A percentile compares a stretch with the other conserved stretches of the same genome.
These are phyloP conservation scores for Virgularia gustaviana DNA, from an alignment of 92 coral and sea anemone genomes.

Conservation along the genomic window DNA sequence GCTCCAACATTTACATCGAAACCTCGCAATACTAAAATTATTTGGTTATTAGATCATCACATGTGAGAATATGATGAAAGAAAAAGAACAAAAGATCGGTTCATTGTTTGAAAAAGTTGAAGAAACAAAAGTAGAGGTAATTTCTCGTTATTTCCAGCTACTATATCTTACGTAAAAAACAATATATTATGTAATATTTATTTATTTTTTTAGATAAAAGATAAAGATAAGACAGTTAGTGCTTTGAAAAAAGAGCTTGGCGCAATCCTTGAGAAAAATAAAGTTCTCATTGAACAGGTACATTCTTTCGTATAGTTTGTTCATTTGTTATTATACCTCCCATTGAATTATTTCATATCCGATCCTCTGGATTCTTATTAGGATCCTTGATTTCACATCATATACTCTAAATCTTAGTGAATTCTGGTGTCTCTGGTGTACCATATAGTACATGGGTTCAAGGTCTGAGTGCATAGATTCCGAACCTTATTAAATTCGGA, in stretches of 20 bases:
- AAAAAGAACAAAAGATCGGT: slow-evolving; percentile 81
- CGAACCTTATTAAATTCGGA: no score
- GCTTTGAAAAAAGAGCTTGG: slow-evolving; percentile 91
- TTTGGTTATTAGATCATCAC: slow-evolving; percentile 86
- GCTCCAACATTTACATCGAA: no score
- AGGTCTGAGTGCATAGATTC: no score
- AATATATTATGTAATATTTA: background rate
- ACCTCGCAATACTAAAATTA: no score
- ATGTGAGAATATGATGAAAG: slow-evolving; percentile 85
- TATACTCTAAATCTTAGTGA: no score
- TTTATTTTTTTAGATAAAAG: slow-evolving; percentile 61
- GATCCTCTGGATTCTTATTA: background rate
- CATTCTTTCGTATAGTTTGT: no score
- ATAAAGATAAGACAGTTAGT: slow-evolving; percentile 79
- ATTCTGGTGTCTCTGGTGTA: no score
- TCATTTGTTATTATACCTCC: background rate
- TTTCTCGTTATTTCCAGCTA: background rate
- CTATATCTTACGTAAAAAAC: background rate
- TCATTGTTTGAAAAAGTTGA: slow-evolving; percentile 74
- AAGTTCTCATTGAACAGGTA: slow-evolving; percentile 81
- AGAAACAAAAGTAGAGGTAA: slow-evolving; percentile 74
- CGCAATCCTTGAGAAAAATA: slow-evolving; percentile 88
- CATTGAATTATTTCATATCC: background rate
- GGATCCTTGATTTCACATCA: no score
- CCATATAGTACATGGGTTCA: no score